Evolutionary conservation across 2,888 invertebrate species (phyloP).

Genomic region (Pristionchus arcanus): DNA sequence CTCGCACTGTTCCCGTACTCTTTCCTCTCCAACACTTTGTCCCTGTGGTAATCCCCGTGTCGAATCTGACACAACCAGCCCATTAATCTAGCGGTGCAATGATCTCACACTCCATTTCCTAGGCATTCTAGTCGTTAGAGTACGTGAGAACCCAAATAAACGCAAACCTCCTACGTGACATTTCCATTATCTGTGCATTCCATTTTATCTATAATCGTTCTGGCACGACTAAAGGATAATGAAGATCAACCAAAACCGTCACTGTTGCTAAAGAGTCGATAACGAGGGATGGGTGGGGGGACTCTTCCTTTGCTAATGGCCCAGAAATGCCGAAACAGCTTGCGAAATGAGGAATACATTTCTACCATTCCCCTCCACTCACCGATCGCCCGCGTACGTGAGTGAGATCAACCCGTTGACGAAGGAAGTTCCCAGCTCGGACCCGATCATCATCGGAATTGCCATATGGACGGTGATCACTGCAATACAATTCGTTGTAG

Average conservation of each 20-base stretch:
- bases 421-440: conserved; percentile 83
- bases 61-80: conserved; percentile 81
- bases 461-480: conserved; percentile 81
- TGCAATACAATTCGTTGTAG: conserved; percentile 53
- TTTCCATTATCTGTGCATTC: too few species aligned
- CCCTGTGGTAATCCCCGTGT: conserved; percentile 74
- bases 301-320: too few species aligned
- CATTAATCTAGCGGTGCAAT: background rate
- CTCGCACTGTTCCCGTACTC: conserved; percentile 14
- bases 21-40: background rate
- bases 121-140: conserved; percentile 80
- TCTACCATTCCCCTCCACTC: background rate
- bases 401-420: conserved; percentile 83
- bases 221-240: too few species aligned
- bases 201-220: too few species aligned
- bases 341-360: too few species aligned
- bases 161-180: too few species aligned
- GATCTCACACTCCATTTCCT: background rate
- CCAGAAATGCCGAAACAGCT: too few species aligned
- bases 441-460: conserved; percentile 83
- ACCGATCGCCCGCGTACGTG: conserved; percentile 80
- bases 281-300: too few species aligned
- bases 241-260: too few species aligned
- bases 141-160: too few species aligned
- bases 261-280: too few species aligned